These are phyloP conservation scores for Porites divaricata DNA, from an alignment of 92 coral and sea anemone genomes.

Conservation along the genomic window DNA sequence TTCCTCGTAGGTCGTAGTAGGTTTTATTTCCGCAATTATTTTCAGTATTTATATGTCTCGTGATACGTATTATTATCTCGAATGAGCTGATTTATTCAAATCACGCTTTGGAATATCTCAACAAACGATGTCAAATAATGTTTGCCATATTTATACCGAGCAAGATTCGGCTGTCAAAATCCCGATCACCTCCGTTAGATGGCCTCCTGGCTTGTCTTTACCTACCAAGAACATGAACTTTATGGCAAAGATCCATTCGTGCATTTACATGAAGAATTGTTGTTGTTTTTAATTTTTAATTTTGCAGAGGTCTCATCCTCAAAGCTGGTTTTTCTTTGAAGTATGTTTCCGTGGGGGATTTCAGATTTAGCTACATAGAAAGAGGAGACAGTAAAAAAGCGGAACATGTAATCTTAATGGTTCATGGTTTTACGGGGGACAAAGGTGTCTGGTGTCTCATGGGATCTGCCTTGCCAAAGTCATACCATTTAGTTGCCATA, in stretches of 20 bases:
- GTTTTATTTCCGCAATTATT: neutral
- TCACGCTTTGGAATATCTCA: neutral
- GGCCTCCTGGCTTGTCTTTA: too few relatives aligned
- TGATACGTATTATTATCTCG: too few relatives aligned
- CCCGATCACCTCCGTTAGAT: too few relatives aligned
- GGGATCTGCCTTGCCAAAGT: conserved; percentile 68
- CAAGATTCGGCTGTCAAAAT: too few relatives aligned
- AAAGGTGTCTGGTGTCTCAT: conserved; percentile 83
- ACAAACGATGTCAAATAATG: too few relatives aligned
- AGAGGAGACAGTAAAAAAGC: conserved; percentile 59
- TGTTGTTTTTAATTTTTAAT: neutral
- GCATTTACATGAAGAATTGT: neutral
- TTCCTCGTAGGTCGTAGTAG: too few relatives aligned
- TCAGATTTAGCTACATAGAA: conserved; percentile 81
- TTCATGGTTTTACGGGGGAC: conserved; percentile 91
- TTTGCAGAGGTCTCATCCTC: conserved; percentile 58
- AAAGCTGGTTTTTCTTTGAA: conserved; percentile 73
- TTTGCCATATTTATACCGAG: too few relatives aligned
- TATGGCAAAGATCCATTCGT: neutral
- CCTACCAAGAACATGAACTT: too few relatives aligned
- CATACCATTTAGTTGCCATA: conserved; percentile 76
- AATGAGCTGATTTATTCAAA: neutral
- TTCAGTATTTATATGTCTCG: neutral
- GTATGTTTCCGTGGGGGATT: conserved; percentile 69
- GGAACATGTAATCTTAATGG: conserved; percentile 60